Evolutionary conservation across 2,113 vertebrate genomes (phyloP).

Genomic region (Burhinus oedicnemus): DNA sequence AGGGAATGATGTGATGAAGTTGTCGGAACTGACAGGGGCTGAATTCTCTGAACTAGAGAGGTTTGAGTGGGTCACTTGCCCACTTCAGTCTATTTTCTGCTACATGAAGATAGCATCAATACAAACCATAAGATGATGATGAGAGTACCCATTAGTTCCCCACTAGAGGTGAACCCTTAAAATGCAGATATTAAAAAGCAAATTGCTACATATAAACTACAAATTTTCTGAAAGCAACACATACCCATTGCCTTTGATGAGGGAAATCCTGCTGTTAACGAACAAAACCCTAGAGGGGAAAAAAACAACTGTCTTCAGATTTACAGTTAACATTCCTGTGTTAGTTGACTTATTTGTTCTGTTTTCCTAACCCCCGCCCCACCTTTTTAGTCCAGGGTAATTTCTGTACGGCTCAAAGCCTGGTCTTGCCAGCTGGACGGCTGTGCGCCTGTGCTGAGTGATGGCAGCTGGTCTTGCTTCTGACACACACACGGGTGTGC

Average conservation of each 20-base stretch:
- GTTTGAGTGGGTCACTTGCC: neutral
- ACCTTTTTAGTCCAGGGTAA: neutral
- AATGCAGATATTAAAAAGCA: neutral
- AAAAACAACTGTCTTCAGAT: neutral
- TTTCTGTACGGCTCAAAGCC: neutral
- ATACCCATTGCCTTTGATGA: slow-evolving; percentile 46
- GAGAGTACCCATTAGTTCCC: neutral
- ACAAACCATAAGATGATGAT: neutral
- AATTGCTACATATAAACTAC: neutral
- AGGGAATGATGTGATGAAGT: neutral
- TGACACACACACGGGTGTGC: rapidly evolving
- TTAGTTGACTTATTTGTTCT: neutral
- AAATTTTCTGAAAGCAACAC: neutral
- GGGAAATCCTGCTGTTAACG: neutral
- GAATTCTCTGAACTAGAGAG: neutral
- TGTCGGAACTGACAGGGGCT: neutral
- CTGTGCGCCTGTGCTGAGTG: rapidly evolving
- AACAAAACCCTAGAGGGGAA: neutral
- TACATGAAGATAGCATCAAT: neutral
- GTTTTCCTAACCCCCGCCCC: neutral
- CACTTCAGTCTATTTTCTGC: neutral
- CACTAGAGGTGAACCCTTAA: neutral
- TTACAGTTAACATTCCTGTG: neutral
- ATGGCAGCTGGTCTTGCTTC: neutral
- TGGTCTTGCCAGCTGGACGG: rapidly evolving